phyloP scores from a whole-genome alignment of 2,797 vertebrate species.

The Pachyuromys duprasi region DNA sequence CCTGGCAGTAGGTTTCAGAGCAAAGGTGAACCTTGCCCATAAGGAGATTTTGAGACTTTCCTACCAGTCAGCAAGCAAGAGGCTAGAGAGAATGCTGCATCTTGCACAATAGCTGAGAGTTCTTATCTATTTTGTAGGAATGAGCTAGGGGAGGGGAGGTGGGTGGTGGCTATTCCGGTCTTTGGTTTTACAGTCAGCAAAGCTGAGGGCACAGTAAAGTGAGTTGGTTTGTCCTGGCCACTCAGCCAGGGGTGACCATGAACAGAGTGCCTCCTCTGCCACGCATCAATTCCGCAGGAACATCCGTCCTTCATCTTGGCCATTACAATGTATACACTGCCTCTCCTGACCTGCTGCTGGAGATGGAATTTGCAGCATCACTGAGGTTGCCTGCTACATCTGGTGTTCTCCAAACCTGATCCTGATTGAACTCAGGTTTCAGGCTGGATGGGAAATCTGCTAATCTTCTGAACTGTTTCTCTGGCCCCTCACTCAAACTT shows the following conservation, averaged over 20 bases:
- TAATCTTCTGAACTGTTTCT: not conserved
- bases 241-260: constrained; percentile 76
- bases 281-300: not conserved
- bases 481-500: not conserved
- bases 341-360: not conserved
- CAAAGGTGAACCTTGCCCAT: constrained; percentile 1
- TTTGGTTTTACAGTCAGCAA: constrained; percentile 70
- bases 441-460: not conserved
- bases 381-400: not conserved
- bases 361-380: not conserved
- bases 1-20: not conserved
- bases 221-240: constrained; percentile 63
- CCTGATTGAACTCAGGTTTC: not conserved
- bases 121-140: constrained; percentile 79
- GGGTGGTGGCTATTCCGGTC: constrained; percentile 77
- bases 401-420: not conserved
- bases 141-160: constrained; percentile 66
- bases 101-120: constrained; percentile 71
- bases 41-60: constrained; percentile 35
- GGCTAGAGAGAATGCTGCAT: constrained; percentile 54
- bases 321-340: not conserved
- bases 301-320: not conserved
- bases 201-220: constrained; percentile 60
- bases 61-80: constrained; percentile 43
- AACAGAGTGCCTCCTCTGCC: not conserved